These are phyloP conservation scores for Microdon myrmicae DNA, from an alignment of 2,888 invertebrate species.

Conservation along the genomic window DNA sequence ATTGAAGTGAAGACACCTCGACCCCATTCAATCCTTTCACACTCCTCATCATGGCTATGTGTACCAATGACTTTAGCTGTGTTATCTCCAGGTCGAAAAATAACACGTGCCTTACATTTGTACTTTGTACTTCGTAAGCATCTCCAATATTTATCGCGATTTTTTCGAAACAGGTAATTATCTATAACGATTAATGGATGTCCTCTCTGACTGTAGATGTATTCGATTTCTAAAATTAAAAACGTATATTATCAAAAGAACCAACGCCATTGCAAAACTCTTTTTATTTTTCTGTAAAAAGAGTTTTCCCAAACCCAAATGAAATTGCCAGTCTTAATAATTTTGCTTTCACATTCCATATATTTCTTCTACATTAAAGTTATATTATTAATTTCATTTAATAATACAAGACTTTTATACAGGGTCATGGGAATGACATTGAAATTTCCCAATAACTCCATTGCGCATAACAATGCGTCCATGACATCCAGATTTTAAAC, in stretches of 20 bases:
- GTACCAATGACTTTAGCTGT: slow-evolving; percentile 54
- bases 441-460: slow-evolving; percentile 53
- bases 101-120: slow-evolving; percentile 58
- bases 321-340: too few relatives aligned
- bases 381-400: slow-evolving; percentile 20
- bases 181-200: slow-evolving; percentile 58
- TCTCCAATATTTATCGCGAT: slow-evolving; percentile 60
- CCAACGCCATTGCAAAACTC: neutral
- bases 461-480: slow-evolving; percentile 53
- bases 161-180: slow-evolving; percentile 59
- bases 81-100: slow-evolving; percentile 54
- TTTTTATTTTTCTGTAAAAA: neutral
- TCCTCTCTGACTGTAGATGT: slow-evolving; percentile 60
- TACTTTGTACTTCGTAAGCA: slow-evolving; percentile 59
- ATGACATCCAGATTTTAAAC: slow-evolving; percentile 52
- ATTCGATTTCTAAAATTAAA: slow-evolving; percentile 56
- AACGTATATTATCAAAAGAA: slow-evolving; percentile 4
- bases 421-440: slow-evolving; percentile 51
- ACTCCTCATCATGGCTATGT: slow-evolving; percentile 59
- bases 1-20: slow-evolving; percentile 44
- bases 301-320: neutral
- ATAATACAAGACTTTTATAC: slow-evolving; percentile 11
- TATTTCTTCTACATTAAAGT: too few relatives aligned
- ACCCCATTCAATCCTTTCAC: slow-evolving; percentile 58
- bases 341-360: too few relatives aligned